Evolutionary conservation across 2,888 invertebrate genomes (phyloP).

Genomic region (Macrophya annulata): DNA sequence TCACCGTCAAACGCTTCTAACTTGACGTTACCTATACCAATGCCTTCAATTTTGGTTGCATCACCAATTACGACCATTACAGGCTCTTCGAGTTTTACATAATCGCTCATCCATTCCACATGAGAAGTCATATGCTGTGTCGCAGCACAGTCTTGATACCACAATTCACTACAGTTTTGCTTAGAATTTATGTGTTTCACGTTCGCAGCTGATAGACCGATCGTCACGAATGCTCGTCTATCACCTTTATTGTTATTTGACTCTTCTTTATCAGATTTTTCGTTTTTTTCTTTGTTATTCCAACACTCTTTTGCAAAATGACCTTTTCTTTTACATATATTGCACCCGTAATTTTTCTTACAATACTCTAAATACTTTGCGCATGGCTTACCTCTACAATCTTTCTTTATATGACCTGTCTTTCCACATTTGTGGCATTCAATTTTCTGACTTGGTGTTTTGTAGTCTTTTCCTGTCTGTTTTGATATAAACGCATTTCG

Average conservation of each 20-base stretch:
- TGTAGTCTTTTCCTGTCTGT: conserved; percentile 56
- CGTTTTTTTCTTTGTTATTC: conserved; percentile 56
- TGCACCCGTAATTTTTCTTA: conserved; percentile 67
- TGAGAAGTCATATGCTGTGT: conserved; percentile 68
- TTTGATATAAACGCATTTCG: conserved; percentile 60
- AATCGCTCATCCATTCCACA: conserved; percentile 65
- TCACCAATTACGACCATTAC: conserved; percentile 62
- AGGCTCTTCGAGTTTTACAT: conserved; percentile 59
- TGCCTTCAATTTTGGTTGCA: conserved; percentile 64
- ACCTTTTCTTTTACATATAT: conserved; percentile 66
- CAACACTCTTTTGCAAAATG: conserved; percentile 66
- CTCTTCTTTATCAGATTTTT: conserved; percentile 55
- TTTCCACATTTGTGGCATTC: conserved; percentile 63
- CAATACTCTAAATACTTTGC: conserved; percentile 65
- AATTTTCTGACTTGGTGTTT: conserved; percentile 56
- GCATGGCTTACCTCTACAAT: conserved; percentile 63
- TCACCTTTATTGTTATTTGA: conserved; percentile 47
- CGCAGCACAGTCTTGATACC: conserved; percentile 68
- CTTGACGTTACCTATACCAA: conserved; percentile 65
- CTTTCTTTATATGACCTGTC: conserved; percentile 62
- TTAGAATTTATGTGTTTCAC: conserved; percentile 57
- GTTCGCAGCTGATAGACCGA: conserved; percentile 60
- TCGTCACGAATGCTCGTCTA: conserved; percentile 61
- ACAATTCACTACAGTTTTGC: conserved; percentile 55
- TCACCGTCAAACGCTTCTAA: conserved; percentile 66